Evolutionary conservation across 2,888 invertebrate genomes (phyloP).

Genomic region (Keiferia lycopersicella): DNA sequence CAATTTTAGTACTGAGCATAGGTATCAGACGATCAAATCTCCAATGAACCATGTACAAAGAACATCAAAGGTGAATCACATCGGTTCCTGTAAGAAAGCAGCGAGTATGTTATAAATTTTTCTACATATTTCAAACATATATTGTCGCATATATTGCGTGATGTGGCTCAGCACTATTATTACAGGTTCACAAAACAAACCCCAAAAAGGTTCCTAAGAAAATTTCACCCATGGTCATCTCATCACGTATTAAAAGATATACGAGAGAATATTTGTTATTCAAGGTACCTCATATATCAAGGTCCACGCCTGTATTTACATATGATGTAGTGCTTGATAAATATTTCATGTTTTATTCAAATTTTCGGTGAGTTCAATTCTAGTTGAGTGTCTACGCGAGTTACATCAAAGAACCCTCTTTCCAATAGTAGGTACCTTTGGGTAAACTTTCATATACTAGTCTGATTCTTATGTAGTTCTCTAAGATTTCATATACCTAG

Average conservation of each 20-base stretch:
- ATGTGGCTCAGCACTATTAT: no score
- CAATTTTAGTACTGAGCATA: no score
- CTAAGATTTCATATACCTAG: background rate
- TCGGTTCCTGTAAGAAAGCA: no score
- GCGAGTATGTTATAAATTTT: no score
- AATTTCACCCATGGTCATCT: background rate
- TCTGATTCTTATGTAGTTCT: background rate
- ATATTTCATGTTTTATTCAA: constrained; percentile 61
- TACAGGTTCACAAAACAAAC: background rate
- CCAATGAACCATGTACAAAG: no score
- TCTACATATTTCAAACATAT: no score
- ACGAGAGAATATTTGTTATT: constrained; percentile 39
- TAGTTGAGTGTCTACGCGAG: constrained; percentile 29
- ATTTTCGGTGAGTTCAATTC: constrained; percentile 42
- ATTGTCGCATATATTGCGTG: no score
- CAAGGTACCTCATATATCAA: constrained; percentile 52
- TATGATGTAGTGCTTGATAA: constrained; percentile 51
- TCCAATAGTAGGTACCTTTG: background rate
- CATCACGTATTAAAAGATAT: constrained; percentile 1
- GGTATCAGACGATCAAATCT: no score
- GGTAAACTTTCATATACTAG: background rate
- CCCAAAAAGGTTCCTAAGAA: background rate
- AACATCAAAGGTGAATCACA: no score
- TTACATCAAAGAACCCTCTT: constrained; percentile 42
- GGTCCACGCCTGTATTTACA: constrained; percentile 51